These are phyloP conservation scores for Muntiacus reevesi DNA, from an alignment of 2,113 vertebrate species.

Conservation along the genomic window DNA sequence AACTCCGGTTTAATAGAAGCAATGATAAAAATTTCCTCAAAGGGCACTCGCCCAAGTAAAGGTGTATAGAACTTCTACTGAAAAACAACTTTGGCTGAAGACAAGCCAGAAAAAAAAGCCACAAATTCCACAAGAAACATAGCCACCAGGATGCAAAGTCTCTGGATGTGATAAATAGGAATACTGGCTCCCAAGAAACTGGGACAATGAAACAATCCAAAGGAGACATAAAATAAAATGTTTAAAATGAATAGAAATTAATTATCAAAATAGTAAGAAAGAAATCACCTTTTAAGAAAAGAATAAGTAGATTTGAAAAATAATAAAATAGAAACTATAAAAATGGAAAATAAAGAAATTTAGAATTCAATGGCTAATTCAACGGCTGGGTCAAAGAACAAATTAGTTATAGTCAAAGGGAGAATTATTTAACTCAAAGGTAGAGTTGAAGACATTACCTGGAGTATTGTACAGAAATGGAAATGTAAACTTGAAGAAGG, in stretches of 20 bases:
- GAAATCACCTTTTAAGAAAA: background rate
- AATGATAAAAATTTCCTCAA: background rate
- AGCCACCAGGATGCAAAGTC: background rate
- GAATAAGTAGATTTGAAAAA: background rate
- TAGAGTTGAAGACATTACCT: background rate
- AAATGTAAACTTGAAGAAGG: background rate
- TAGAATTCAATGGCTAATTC: background rate
- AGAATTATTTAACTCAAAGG: background rate
- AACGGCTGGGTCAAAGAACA: background rate
- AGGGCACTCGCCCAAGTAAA: background rate
- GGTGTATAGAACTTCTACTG: background rate
- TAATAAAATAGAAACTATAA: background rate
- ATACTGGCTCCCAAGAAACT: background rate
- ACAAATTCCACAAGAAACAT: background rate
- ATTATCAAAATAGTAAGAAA: background rate
- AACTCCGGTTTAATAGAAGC: background rate
- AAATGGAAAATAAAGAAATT: background rate
- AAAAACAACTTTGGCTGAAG: background rate
- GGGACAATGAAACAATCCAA: background rate
- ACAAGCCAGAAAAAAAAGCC: background rate
- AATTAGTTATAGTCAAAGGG: background rate
- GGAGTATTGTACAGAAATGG: background rate
- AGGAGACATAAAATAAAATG: background rate
- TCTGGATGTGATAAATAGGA: background rate
- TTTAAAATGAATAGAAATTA: background rate